Evolutionary conservation across 2,888 invertebrate genomes (phyloP), one percentile per base, ranked within the genome.

Genomic region (Hyposoter didymator): DNA sequence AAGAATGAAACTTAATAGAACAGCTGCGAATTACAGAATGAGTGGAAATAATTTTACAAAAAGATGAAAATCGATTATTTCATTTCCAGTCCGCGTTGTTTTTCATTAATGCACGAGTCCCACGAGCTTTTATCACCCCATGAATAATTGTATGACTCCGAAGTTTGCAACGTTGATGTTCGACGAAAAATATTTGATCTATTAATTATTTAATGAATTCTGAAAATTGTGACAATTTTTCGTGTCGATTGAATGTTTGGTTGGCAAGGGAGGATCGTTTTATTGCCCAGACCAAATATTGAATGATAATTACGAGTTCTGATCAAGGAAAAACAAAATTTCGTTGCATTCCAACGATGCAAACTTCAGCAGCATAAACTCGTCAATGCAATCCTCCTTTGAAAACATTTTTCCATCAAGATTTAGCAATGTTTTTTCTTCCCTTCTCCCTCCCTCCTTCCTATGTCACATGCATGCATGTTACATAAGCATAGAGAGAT

Each of bases 391-490:
- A 81, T 81, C 74, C 47, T 43, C 59, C 35, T 39, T 64, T 8
- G 62, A 81, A 84, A 52, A 49, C 39, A 49, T 78, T 78, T 67
- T 12, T 62, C 52, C 62, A 74, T 69, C 32, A 78, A 82, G 78
- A 84, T 75, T 82, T 70, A 39, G 43, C 67, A 64, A 64, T 76
- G 72, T 47, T 69, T 64, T 52, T 19, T 49, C 39, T 62, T n/a
- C 19, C 32, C 14, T 64, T 55, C 35, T 35, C 35, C 12, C n/a
- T 17, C n/a, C 3, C 66, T 43, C 66, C 28, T 45, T 55, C 72
- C 22, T 35, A 0, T 28, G 49, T 49, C 17, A 55, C 32, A 47
- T 67, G 22, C 17, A 74, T 69, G 32, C 49, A 35, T 28, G 69
- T 59, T 59, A 6, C 47, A 66, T 8, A 19, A 17, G 10, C n/a